Evolutionary conservation across 2,888 invertebrate species (phyloP), one percentile per base, ranked within the genome.

Genomic region (Xanthostigma xanthostigma): DNA sequence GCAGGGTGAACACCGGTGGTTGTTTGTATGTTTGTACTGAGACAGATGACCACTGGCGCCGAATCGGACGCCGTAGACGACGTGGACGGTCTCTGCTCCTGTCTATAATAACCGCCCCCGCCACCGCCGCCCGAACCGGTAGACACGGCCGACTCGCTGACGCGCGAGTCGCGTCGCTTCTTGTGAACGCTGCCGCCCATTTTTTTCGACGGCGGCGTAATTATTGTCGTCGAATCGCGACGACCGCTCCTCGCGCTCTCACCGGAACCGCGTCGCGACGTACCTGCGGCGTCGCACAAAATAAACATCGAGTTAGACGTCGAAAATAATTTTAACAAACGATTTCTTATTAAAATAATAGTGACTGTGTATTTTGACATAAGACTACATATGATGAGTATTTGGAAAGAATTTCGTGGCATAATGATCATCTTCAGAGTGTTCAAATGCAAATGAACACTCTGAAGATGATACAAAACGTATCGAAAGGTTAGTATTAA

Each of bases 41-140:
- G 51, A 46, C 39, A 52, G 41, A 34, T 43, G 12, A 27, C 27
- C 17, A 54, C 68, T 17, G 80, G 80, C 41, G 76, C 76, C 9
- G 82, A 80, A 65, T 84, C 83, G 17, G 82, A 83, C 10, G 76
- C 76, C 27, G 84, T 81, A n/a, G 80, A 81, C 37, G 81, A 81
- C 27, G 81, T 81, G 44, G 80, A 80, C 9, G 81, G 81, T 54
- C 81, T 70, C 62, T 81, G 81, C 58, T 81, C 80, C 62, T 74
- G 76, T 64, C 65, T 72, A 69, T 72, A 79, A 70, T 63, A 78
- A 27, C 27, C 27, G 27, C 27, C 27, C 27, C 27, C 27, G 27
- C 66, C 6, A 68, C 69, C 14, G 64, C 42, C 8, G 49, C 41
- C 35, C 45, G 41, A 27, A 13, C 13, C 9, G 12, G 57, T 44